Base-by-base conservation (phyloP, 2,113 vertebrate species). In the Lophius piscatorius region DNA sequence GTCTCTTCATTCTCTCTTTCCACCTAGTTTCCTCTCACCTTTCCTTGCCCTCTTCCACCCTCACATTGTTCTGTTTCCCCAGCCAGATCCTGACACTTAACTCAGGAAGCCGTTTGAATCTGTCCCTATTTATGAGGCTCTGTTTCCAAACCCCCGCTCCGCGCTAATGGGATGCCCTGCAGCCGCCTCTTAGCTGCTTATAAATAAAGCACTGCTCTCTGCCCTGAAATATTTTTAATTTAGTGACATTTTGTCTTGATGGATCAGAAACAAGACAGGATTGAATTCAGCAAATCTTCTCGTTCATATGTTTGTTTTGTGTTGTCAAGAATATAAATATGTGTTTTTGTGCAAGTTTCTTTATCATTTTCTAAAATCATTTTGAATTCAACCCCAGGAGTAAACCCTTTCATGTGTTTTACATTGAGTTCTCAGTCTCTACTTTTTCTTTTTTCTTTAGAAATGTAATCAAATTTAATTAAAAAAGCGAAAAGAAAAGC, bases 181-280 rank as follows among this genome's bases (percentile, higher is more conserved):
- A 76, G 86, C 81, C 62, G 45, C 74, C 86, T 79, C 76, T 77
- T n/a, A 82, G 81, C 74, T 28, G 63, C 79, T 88, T 76, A 84
- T 84, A 47, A 82, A 82, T 87, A 73, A 84, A 84, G 74, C 68
- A 84, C 21, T 64, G 74, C 68, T 78, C 79, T 63, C 52, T 24
- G 14, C 34, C 49, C 63, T 46, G 50, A 66, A 59, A 71, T 64
- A 29, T 54, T 50, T 71, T 63, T 47, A 29, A 67, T 40, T 72
- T 52, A 41, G 52, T 67, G 44, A 73, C 76, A 79, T 81, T 70
- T 71, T 74, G 70, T 78, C 66, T 60, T 61, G 52, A 74, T 2
- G 51, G 41, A 60, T 40, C 36, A n/a, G 29, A 69, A 63, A 83
- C 28, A 45, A 67, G 63, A 23, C 61, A 38, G 42, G 28, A 6